Evolutionary conservation across 2,113 vertebrate genomes (phyloP).

Genomic region (Junco hyemalis): DNA sequence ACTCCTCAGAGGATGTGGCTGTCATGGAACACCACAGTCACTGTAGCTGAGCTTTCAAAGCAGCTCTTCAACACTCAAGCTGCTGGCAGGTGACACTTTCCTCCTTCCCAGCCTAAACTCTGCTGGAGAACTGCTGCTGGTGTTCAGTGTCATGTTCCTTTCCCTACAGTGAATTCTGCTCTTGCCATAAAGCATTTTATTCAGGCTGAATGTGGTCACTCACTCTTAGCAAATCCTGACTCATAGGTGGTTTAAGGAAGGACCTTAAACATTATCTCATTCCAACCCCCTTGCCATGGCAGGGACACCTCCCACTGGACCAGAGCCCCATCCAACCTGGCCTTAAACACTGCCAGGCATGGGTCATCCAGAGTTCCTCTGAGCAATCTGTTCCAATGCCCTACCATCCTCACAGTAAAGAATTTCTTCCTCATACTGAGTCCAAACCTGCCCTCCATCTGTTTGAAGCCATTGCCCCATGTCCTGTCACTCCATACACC

Average conservation of each 20-base stretch:
- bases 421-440: not conserved
- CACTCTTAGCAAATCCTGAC: not conserved
- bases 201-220: not conserved
- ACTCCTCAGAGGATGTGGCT: not conserved
- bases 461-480: not conserved
- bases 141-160: not conserved
- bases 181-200: not conserved
- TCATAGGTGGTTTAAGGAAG: not conserved
- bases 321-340: not conserved
- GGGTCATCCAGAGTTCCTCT: not conserved
- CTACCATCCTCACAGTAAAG: not conserved
- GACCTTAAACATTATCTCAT: not conserved
- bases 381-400: not conserved
- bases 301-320: not conserved
- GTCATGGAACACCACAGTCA: not conserved
- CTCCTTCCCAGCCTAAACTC: not conserved
- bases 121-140: not conserved
- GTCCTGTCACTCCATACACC: not conserved
- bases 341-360: not conserved
- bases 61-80: not conserved
- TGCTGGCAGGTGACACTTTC: not conserved
- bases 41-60: not conserved
- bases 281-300: not conserved
- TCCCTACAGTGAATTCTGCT: not conserved
- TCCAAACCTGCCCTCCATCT: accelerated